These are phyloP conservation scores for Sebastes minor DNA, from an alignment of 2,797 vertebrate species.

Conservation along the genomic window DNA sequence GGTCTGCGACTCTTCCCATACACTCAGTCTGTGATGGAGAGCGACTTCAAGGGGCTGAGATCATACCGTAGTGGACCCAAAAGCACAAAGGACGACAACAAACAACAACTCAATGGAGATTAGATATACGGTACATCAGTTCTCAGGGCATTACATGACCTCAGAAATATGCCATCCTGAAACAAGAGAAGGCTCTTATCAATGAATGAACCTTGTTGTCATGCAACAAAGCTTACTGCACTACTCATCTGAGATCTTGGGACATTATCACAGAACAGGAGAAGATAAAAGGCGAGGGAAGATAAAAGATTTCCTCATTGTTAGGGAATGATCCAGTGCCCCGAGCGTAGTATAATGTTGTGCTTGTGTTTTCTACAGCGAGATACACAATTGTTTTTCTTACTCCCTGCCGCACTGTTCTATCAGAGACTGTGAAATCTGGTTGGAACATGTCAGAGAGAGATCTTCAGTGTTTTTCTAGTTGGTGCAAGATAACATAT, in stretches of 20 bases:
- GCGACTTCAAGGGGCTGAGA: conserved; percentile 48
- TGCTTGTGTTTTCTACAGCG: conserved; percentile 39
- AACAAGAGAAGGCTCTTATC: conserved; percentile 67
- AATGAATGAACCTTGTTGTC: conserved; percentile 61
- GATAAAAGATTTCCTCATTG: conserved; percentile 65
- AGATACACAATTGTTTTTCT: conserved; percentile 58
- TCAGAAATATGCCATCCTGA: conserved; percentile 64
- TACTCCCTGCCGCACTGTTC: conserved; percentile 37
- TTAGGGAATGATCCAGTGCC: conserved; percentile 36
- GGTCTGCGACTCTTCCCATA: conserved; percentile 39
- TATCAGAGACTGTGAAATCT: conserved; percentile 50
- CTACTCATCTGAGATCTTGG: conserved; percentile 49
- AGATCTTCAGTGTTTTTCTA: conserved; percentile 31
- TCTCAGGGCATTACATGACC: conserved; percentile 56
- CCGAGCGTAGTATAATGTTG: conserved; percentile 25
- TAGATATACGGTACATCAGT: conserved; percentile 50
- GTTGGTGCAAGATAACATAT: conserved; percentile 26
- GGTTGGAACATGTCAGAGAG: conserved; percentile 49
- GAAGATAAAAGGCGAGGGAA: conserved; percentile 59
- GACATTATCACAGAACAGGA: conserved; percentile 53
- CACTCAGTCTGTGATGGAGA: conserved; percentile 11
- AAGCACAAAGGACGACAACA: conserved; percentile 49
- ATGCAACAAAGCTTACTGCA: conserved; percentile 50
- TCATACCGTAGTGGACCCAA: conserved; percentile 38
- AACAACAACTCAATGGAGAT: conserved; percentile 47